Base-by-base conservation (phyloP, 2,797 vertebrate species). In the Myotis vivesi region DNA sequence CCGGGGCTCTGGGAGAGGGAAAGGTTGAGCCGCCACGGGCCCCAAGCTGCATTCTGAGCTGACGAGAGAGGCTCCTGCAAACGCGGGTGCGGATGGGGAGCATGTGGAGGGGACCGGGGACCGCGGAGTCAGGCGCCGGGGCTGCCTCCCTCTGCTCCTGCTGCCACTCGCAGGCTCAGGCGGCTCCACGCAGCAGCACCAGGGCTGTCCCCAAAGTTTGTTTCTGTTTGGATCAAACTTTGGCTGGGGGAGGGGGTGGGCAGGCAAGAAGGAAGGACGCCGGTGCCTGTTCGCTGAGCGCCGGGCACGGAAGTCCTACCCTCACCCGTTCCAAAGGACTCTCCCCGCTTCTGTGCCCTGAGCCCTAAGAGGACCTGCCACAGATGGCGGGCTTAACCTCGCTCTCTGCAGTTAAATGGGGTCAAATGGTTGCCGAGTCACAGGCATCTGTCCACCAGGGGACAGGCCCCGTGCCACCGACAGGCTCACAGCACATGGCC, bases 1-100 rank as follows among this genome's bases (percentile, higher is more conserved):
- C 99, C 99, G 98, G 98, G 99, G 99, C 99, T 99, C 99, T 99
- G 99, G 99, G 99, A 99, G 99, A 99, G 98, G 98, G 99, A 99
- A 99, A 99, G 99, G 99, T 99, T 99, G 99, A 99, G 99, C 99
- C 99, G 99, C 99, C 99, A 99, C 99, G 99, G 99, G 99, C 99
- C 99, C 99, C 99, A 92, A 97, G 97, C 99, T 99, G 98, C 98
- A 98, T 98, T 98, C 98, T 96, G 97, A 98, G 98, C 97, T 96
- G 97, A 95, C 89, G 49, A 97, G 98, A 97, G 98, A 98, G 98
- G 98, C 98, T 98, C 97, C 97, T 98, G 98, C 89, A 92, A 94
- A 89, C 25, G 64, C 95, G 46, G 96, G 96, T 62, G 30, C 73
- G 95, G 96, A 96, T 79, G 49, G 82, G 95, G 97, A 97, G 92